Evolutionary conservation across 2,888 invertebrate genomes (phyloP), one percentile per base, ranked within the genome.

Genomic region (Drosophila suboccidentalis): DNA sequence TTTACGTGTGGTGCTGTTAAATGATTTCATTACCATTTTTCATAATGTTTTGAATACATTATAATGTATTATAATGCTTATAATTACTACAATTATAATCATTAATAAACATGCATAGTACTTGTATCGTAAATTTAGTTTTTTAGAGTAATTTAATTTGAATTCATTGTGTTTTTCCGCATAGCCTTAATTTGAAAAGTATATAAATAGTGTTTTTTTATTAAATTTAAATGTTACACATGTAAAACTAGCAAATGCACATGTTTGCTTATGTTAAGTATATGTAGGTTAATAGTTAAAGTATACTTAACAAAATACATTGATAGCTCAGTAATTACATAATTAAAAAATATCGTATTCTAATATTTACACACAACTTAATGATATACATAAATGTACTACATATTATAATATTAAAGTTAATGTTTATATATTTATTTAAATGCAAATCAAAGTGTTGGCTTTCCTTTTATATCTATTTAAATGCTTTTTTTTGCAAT

Each of bases 341-440:
- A 61, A 77, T 64, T 53, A 58, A 75, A 72, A 60, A 66, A 66
- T 68, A 60, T 55, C 5, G 43, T 79, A 65, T 53, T 43, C 61
- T 70, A 70, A 76, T 87, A 89, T 84, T 75, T 88, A 84, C 87
- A 88, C n/a, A 29, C 47, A 87, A 84, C 87, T 78, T 87, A 87
- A 66, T 57, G 2, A 13, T 59, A 67, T 51, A 41, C 6, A 19
- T 67, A 32, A 36, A 36, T 36, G 29, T 34, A 55, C 44, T 54
- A n/a, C n/a, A n/a, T n/a, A 47, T 17, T 5, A 15, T 47, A 32
- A 38, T 55, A 38, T 46, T 46, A 39, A 39, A 57, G 17, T 55
- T 44, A 61, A 46, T 54, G 15, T 58, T 41, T 38, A 38, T 58
- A 38, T 19, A 34, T 36, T 22, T 62, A 39, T 44, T 36, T 64